Evolutionary conservation across 1,140 invertebrate species (phyloP), one percentile per base, ranked within the genome.

Genomic region (Neuroterus valhalla): DNA sequence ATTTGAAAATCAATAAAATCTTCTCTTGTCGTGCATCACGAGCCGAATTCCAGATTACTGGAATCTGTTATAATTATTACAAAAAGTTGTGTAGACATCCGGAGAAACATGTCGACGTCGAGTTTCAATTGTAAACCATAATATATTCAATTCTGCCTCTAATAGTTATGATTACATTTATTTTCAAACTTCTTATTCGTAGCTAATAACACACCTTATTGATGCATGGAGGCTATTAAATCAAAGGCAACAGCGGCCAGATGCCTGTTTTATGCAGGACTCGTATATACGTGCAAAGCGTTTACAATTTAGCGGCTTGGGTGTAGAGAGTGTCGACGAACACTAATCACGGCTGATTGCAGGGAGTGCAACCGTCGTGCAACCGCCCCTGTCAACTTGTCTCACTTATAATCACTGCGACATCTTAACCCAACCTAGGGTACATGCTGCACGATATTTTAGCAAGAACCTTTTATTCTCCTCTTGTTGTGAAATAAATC

Each of bases 331-430:
- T 79, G 84, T 83, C 82, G 84, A 82, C 81, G 80, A 82, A 85
- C 84, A 82, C 85, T 87, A 87, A 88, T 88, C 85, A 87, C 80
- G 74, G 75, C 55, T 88, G 84, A 88, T 88, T 88, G 85, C 85
- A 84, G 82, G 82, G 84, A 82, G 84, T 79, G 82, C 74, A 82
- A 84, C 82, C 82, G 84, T 82, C 82, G 83, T 83, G 66, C 75
- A 77, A 84, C 86, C 87, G 87, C 79, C 84, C 79, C 84, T 88
- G 87, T 88, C 86, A 88, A 88, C 78, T 83, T 87, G 84, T 86
- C 84, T 73, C 48, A 43, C 69, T 55, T 44, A n/a, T 38, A 71
- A 77, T 80, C 75, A 78, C 71, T 76, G 74, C 85, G 85, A 86
- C 83, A 84, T 86, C 85, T 86, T 86, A 86, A 87, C 85, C 84